Base-by-base conservation (phyloP, 2,888 invertebrate genomes). In the Chymomyza fuscimana region DNA sequence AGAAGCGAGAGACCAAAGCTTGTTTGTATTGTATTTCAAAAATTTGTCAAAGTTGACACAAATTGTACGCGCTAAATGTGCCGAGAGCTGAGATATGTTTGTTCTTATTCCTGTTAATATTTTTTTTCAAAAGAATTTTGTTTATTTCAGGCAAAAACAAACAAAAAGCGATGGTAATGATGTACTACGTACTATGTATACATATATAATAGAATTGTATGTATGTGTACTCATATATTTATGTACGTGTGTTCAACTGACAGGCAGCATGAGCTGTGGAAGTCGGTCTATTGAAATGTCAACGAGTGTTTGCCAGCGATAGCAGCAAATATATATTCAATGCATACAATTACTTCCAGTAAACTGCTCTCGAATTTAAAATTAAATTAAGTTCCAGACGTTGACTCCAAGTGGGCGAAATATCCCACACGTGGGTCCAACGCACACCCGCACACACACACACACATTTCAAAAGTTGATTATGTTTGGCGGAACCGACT, bases 281-380 rank as follows among this genome's bases (percentile, higher is more conserved):
- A 61, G 16, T 40, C n/a, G 40, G 10, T 46, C 40, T 46, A 46
- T 46, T 46, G 40, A 46, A 46, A 46, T 46, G 40, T 46, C 40
- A 46, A 50, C 50, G 52, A 83, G 77, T 88, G 84, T 84, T 86
- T 80, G 67, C 72, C 73, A 74, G 78, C 88, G 88, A 85, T 85
- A 85, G 88, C 87, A 74, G 75, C 81, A 80, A 84, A 84, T 86
- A 84, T 70, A 76, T 79, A 77, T 75, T 84, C 87, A 85, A 88
- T 85, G 85, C 88, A 85, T 86, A 85, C 85, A 85, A 85, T 85
- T 85, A 85, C 82, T 84, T 88, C 76, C 87, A 86, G 87, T 79
- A 76, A 86, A 77, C 84, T 86, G 87, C 88, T 82, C 84, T 73
- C 71, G 82, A 85, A 88, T 88, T 88, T 85, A 84, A 86, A 85